Conservation (phyloP, 2,888 invertebrate species). For the Lithophane socia region DNA sequence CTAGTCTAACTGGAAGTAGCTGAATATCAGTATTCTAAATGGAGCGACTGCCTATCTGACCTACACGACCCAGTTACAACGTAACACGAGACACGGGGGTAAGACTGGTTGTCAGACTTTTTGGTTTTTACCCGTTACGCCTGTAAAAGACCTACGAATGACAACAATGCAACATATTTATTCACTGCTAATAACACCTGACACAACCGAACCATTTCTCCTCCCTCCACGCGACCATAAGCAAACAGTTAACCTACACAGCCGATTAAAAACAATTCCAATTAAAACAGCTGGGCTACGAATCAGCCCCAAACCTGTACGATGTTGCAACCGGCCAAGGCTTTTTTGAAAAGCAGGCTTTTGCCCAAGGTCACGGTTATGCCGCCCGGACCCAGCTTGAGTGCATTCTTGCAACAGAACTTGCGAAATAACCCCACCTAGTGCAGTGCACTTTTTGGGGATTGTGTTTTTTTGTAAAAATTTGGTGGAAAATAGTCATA, state of each 20-base stretch:
- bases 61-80: not conserved
- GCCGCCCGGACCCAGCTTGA: conserved; percentile 37
- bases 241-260: conserved; percentile 34
- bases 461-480: conserved; percentile 11
- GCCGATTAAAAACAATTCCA: conserved; percentile 46
- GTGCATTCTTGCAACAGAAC: conserved; percentile 65
- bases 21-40: not conserved
- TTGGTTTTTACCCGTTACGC: not conserved
- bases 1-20: not conserved
- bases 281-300: conserved; percentile 58
- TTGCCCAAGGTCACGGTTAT: conserved; percentile 68
- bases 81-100: not conserved
- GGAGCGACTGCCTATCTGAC: not conserved
- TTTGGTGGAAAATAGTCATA: not conserved
- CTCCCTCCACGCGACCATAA: not conserved
- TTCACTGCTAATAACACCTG: too few relatives aligned
- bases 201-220: not conserved
- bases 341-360: conserved; percentile 59
- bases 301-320: conserved; percentile 62
- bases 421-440: conserved; percentile 60
- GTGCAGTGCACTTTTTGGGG: conserved; percentile 35
- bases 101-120: too few relatives aligned
- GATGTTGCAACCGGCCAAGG: conserved; percentile 66
- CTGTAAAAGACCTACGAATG: not conserved
- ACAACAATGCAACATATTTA: not conserved